Base-by-base conservation (phyloP, 1,140 invertebrate species). In the Dendrolimus punctatus region DNA sequence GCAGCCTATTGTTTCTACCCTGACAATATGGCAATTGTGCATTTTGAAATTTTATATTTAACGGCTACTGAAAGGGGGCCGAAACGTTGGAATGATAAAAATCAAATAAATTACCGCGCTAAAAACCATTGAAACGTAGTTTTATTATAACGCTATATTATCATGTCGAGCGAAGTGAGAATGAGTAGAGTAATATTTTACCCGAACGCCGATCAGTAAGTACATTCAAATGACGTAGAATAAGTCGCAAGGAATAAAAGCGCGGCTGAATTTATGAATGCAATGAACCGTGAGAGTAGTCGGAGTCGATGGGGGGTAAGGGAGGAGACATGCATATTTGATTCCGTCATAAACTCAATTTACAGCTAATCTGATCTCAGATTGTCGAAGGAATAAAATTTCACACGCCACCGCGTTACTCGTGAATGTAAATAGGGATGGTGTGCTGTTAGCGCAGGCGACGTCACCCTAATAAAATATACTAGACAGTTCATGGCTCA, bases 371-470 rank as follows among this genome's bases (percentile, higher is more conserved):
- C 82, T 80, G 66, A 77, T 83, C 68, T 77, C 66, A 77, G 76
- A 85, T 82, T 83, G 80, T 83, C 73, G 73, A 78, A 80, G 80
- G 80, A 83, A 85, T 85, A 83, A 85, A 83, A 85, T 85, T 76
- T 85, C 73, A 82, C 73, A 74, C 80, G 57, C 66, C 75, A 76
- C 70, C 75, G 73, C 60, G 45, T 71, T 60, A 60, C 62, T 75
- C 67, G 71, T 71, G 75, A 76, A 81, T 78, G 75, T 79, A 83
- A 81, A 79, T 76, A 76, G 72, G 66, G 59, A 55, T 65, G 65
- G 62, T 60, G 66, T 58, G 50, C 45, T 45, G 49, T 49, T 49
- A 43, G 36, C 40, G 39, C 46, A 46, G 50, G 46, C 10, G 43
- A 42, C 45, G 55, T 55, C 40, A 37, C 23, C 57, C 61, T 73